Percentiles rank a stretch among this genome's conserved stretches.
Evolutionary conservation across 2,113 vertebrate species (phyloP).

Genomic region (Oryzias melastigma): DNA sequence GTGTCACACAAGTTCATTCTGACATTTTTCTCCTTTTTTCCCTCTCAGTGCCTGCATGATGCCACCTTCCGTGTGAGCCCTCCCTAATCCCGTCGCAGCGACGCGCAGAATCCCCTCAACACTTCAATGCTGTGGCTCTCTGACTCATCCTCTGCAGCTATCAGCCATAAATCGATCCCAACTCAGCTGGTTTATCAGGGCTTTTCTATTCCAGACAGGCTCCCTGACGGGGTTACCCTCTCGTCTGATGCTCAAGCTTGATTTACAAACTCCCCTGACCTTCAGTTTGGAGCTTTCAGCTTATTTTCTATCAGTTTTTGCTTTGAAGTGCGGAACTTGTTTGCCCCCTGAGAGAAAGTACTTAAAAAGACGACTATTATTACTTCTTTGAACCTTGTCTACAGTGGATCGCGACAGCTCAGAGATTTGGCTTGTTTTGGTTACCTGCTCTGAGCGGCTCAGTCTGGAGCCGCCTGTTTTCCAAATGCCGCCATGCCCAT

Average conservation of each 20-base stretch:
- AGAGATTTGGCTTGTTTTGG: background rate
- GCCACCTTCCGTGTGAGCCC: slow-evolving; percentile 34
- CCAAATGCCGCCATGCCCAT: slow-evolving; percentile 83
- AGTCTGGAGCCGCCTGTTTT: slow-evolving; percentile 35
- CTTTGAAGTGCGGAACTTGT: slow-evolving; percentile 10
- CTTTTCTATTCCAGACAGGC: slow-evolving; percentile 25
- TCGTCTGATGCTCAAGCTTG: slow-evolving; percentile 39
- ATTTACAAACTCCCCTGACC: slow-evolving; percentile 1
- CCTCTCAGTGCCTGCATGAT: slow-evolving; percentile 47
- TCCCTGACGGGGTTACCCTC: slow-evolving; percentile 19
- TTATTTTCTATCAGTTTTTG: too few species aligned
- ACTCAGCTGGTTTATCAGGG: slow-evolving; percentile 10
- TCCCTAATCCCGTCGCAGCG: slow-evolving; percentile 44
- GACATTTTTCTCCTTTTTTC: slow-evolving; percentile 11
- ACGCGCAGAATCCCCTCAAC: slow-evolving; percentile 48
- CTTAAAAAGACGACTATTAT: too few species aligned
- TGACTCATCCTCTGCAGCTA: slow-evolving; percentile 36
- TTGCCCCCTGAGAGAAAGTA: background rate
- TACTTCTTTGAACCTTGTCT: too few species aligned
- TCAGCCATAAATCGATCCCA: slow-evolving; percentile 41
- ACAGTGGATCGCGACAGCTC: too few species aligned
- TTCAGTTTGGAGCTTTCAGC: background rate
- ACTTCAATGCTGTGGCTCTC: slow-evolving; percentile 13
- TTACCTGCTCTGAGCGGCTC: slow-evolving; percentile 42
- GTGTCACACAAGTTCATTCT: slow-evolving; percentile 13